Conservation (phyloP, 2,797 vertebrate genomes). For the Paratrypauchen microcephalus region DNA sequence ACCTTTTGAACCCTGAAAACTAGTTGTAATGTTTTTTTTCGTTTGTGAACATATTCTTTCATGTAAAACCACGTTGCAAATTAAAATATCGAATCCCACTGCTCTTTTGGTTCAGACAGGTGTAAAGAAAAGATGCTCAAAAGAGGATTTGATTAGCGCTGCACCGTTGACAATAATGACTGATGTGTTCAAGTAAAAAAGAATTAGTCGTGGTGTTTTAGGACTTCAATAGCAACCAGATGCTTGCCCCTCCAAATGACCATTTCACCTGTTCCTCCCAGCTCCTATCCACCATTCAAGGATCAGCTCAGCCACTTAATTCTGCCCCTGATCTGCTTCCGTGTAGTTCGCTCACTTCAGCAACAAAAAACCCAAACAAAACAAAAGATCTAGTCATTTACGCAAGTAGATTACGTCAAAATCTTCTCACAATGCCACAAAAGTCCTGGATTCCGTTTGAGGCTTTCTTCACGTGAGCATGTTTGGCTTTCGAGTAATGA, state of each 20-base stretch:
- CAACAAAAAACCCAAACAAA: slow-evolving; percentile 52
- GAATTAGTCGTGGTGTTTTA: slow-evolving; percentile 27
- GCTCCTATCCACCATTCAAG: slow-evolving; percentile 26
- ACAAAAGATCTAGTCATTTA: slow-evolving; percentile 48
- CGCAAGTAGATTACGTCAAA: slow-evolving; percentile 56
- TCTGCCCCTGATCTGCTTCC: slow-evolving; percentile 38
- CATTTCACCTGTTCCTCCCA: slow-evolving; percentile 28
- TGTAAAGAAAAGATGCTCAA: background rate
- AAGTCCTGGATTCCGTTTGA: slow-evolving; percentile 29
- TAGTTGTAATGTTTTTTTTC: too few species aligned
- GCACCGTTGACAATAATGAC: background rate
- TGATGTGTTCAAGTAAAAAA: slow-evolving; percentile 8
- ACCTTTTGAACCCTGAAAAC: too few species aligned
- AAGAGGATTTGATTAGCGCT: slow-evolving; percentile 15
- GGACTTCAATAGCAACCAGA: slow-evolving; percentile 28
- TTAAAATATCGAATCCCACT: too few species aligned
- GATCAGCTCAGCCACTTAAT: slow-evolving; percentile 49
- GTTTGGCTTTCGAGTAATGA: slow-evolving; percentile 66
- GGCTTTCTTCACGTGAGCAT: slow-evolving; percentile 64
- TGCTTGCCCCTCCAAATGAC: slow-evolving; percentile 37
- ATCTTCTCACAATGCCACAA: slow-evolving; percentile 60
- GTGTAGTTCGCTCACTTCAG: slow-evolving; percentile 32
- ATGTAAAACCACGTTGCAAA: too few species aligned
- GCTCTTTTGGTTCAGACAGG: background rate
- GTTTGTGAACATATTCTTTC: too few species aligned